phyloP scores from a whole-genome alignment of 2,113 vertebrate genomes.

The Notiomystis cincta region DNA sequence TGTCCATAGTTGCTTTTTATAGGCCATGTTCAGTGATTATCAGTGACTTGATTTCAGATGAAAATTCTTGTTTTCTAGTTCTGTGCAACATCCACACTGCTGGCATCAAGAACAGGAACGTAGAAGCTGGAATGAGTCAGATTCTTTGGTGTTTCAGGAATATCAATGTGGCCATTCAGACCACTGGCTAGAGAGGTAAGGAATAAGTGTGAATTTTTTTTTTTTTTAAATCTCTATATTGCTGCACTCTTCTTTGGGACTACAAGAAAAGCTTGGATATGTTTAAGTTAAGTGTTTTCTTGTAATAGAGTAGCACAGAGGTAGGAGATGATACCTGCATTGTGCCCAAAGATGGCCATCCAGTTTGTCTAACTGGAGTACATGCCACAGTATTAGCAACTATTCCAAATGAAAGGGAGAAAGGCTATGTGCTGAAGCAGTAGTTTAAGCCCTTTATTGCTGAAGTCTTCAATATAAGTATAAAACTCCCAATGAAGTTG shows the following conservation, averaged over 20 bases:
- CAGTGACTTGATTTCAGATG: neutral
- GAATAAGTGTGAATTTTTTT: neutral
- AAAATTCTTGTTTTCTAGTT: conserved; percentile 8
- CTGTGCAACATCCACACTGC: conserved; percentile 59
- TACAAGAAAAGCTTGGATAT: neutral
- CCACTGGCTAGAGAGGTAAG: conserved; percentile 63
- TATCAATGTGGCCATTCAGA: neutral
- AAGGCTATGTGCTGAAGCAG: neutral
- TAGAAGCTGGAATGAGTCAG: neutral
- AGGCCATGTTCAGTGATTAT: neutral
- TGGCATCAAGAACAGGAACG: conserved; percentile 82
- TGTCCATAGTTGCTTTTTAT: neutral
- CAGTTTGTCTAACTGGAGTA: neutral
- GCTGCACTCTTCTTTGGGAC: neutral
- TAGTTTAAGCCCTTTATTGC: neutral
- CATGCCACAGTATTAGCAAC: neutral
- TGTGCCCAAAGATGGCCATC: neutral
- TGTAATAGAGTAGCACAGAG: neutral
- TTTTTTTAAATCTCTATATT: neutral
- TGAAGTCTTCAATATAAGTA: neutral
- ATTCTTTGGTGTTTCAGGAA: neutral
- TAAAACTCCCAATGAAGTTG: neutral
- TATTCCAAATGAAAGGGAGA: neutral
- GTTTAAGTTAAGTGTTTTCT: neutral
- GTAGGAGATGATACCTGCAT: neutral